Conservation (phyloP, 2,797 vertebrate species). For the Psittacula derbiana region DNA sequence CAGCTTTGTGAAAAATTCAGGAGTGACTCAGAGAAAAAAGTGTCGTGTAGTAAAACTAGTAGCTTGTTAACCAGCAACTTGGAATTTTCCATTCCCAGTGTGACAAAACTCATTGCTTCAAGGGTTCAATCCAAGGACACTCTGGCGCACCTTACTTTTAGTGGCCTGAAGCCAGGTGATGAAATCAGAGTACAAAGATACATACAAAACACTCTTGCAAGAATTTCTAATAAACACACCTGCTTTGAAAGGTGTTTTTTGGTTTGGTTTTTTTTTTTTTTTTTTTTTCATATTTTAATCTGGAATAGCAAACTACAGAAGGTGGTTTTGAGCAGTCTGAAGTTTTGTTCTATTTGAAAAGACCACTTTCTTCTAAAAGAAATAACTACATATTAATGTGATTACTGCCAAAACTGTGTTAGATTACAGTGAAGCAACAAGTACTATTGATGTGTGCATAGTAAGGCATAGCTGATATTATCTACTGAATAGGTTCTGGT, state of each 20-base stretch:
- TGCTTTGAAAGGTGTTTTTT: not conserved
- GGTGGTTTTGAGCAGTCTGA: not conserved
- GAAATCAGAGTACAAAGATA: not conserved
- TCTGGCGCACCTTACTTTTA: not conserved
- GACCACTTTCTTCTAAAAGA: not conserved
- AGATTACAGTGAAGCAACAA: not conserved
- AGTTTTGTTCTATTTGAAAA: not conserved
- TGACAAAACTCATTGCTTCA: slow-evolving; percentile 38
- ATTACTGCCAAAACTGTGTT: not conserved
- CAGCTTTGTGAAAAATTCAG: not conserved
- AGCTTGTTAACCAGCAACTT: not conserved
- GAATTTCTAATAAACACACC: not conserved
- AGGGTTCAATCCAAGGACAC: slow-evolving; percentile 22
- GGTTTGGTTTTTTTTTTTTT: not conserved
- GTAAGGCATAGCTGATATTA: not conserved
- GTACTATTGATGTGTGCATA: not conserved
- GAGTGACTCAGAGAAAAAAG: not conserved
- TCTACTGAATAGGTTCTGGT: not conserved
- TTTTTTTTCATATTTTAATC: not conserved
- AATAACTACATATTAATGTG: not conserved
- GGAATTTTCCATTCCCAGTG: not conserved
- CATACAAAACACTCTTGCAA: not conserved
- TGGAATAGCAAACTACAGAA: not conserved
- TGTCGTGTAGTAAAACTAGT: not conserved
- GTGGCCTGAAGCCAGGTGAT: not conserved